These are phyloP conservation scores for Philotrypesis tridentata DNA, from an alignment of 1,140 invertebrate genomes.

Conservation along the genomic window DNA sequence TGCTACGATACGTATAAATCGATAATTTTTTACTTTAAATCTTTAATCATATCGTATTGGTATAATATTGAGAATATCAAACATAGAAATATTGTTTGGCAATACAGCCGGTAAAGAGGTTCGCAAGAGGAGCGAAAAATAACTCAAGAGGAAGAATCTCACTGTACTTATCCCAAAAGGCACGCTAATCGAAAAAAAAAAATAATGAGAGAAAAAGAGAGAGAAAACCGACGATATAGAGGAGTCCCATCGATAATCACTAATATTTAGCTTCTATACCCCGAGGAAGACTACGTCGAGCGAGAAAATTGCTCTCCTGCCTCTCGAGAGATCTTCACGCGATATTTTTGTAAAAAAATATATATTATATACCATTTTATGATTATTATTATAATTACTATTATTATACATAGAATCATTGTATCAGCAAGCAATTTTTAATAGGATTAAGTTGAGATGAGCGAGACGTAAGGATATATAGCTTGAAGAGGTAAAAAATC, in stretches of 20 bases:
- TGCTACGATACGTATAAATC: background rate
- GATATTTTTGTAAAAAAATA: conserved; percentile 43
- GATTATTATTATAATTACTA: background rate
- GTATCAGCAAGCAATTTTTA: conserved; percentile 38
- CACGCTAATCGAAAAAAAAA: background rate
- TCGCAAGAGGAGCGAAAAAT: conserved; percentile 3
- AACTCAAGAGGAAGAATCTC: conserved; percentile 46
- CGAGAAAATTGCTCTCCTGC: conserved; percentile 37
- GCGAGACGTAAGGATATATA: background rate
- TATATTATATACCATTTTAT: background rate
- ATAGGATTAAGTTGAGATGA: conserved; percentile 16
- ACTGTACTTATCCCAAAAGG: conserved; percentile 44
- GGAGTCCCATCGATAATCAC: background rate
- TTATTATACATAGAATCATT: conserved; percentile 9
- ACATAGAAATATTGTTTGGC: background rate
- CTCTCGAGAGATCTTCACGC: conserved; percentile 21
- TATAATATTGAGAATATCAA: background rate
- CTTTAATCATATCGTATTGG: background rate
- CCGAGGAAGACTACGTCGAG: conserved; percentile 17
- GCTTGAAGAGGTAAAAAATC: conserved; percentile 14
- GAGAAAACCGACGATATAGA: conserved; percentile 27
- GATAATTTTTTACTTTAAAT: background rate
- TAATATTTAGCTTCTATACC: background rate
- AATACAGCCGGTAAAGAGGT: background rate
- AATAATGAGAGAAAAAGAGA: conserved; percentile 37